These are phyloP conservation scores for Sylvia atricapilla DNA, from an alignment of 2,113 vertebrate species.

Conservation along the genomic window DNA sequence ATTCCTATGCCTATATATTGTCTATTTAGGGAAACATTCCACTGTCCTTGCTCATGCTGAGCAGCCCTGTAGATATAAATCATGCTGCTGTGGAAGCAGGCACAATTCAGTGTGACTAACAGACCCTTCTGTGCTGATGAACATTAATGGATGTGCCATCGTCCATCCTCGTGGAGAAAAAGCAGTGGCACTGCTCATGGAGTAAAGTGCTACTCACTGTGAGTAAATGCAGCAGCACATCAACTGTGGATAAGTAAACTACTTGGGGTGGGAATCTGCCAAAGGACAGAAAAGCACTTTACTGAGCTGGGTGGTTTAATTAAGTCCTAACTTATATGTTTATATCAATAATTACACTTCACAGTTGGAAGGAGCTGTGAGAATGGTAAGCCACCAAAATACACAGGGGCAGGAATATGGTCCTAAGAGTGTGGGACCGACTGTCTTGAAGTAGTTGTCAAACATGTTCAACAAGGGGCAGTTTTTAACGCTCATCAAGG, in stretches of 20 bases:
- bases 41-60: slow-evolving; percentile 57
- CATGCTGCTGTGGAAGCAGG: slow-evolving; percentile 39
- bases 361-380: not conserved
- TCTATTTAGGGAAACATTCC: slow-evolving; percentile 68
- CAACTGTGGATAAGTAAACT: not conserved
- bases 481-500: not conserved
- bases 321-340: not conserved
- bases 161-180: not conserved
- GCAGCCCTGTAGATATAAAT: slow-evolving; percentile 46
- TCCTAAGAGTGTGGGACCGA: slow-evolving; percentile 6
- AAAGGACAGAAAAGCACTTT: not conserved
- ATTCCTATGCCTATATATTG: slow-evolving; percentile 53
- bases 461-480: not conserved
- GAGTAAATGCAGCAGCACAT: not conserved
- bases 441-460: not conserved
- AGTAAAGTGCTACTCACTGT: not conserved
- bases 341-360: not conserved
- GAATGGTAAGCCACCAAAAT: not conserved
- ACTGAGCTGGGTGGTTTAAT: not conserved
- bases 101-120: slow-evolving; percentile 52
- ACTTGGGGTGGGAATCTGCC: not conserved
- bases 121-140: slow-evolving; percentile 39
- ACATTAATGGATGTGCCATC: slow-evolving; percentile 45
- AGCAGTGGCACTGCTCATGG: not conserved
- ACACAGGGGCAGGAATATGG: not conserved